Conservation (phyloP, 2,797 vertebrate genomes). For the Gymnodraco acuticeps region DNA sequence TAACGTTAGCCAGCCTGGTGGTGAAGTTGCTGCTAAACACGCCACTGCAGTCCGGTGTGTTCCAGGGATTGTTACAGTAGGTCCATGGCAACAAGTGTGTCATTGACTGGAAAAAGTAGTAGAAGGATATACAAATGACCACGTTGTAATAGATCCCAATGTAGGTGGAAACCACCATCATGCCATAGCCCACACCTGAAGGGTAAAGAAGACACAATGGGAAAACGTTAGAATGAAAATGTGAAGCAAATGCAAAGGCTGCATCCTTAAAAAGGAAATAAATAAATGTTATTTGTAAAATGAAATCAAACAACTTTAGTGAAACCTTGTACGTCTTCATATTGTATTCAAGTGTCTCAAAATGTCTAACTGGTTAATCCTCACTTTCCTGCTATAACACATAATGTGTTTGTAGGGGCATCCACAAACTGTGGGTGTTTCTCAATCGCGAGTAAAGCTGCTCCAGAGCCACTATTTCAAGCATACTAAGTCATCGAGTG, state of each 20-base stretch:
- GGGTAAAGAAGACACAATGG: neutral
- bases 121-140: conserved; percentile 98
- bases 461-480: too few relatives aligned
- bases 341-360: neutral
- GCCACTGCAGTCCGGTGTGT: conserved; percentile 90
- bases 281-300: too few relatives aligned
- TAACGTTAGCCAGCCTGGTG: conserved; percentile 73
- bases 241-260: neutral
- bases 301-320: too few relatives aligned
- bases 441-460: too few relatives aligned
- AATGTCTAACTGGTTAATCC: too few relatives aligned
- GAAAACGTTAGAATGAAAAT: neutral
- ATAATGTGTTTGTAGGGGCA: neutral
- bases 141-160: conserved; percentile 99
- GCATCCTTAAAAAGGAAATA: neutral
- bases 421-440: neutral
- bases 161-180: conserved; percentile 99
- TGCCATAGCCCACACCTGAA: conserved; percentile 96
- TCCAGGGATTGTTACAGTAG: conserved; percentile 97
- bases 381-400: neutral
- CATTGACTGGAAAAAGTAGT: conserved; percentile 99
- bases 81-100: conserved; percentile 96
- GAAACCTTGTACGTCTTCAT: too few relatives aligned
- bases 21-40: conserved; percentile 84
- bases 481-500: too few relatives aligned